phyloP scores from a whole-genome alignment of 2,797 vertebrate species.

The Florisuga fusca region DNA sequence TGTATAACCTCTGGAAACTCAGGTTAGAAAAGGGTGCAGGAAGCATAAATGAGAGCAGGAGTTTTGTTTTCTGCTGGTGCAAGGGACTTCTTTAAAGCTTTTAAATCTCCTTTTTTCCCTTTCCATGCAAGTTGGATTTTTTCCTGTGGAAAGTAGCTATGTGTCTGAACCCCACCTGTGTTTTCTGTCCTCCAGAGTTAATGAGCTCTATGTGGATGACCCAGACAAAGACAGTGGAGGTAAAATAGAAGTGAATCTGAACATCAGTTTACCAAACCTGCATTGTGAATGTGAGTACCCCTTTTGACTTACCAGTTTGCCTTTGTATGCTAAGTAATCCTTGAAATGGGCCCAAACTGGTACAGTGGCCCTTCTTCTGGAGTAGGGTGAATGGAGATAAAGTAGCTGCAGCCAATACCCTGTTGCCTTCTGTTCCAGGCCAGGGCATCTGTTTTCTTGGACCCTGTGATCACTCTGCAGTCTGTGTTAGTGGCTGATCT shows the following conservation, averaged over 20 bases:
- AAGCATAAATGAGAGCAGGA: not conserved
- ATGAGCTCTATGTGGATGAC: constrained; percentile 98
- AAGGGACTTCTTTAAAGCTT: not conserved
- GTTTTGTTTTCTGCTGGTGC: not conserved
- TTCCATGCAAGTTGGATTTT: not conserved
- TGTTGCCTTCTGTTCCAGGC: not conserved
- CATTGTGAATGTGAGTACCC: constrained; percentile 95
- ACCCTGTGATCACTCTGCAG: not conserved
- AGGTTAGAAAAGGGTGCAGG: not conserved
- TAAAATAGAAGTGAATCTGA: constrained; percentile 98
- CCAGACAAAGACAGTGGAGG: constrained; percentile 98
- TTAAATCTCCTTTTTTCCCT: not conserved
- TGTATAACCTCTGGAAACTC: not conserved
- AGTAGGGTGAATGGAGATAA: not conserved
- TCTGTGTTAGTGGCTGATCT: not conserved
- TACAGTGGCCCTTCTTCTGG: not conserved
- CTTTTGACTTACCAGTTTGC: not conserved
- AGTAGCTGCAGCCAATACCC: not conserved
- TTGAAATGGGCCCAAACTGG: not conserved
- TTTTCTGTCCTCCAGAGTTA: constrained; percentile 86
- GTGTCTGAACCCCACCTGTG: not conserved
- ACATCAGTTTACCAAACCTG: constrained; percentile 96
- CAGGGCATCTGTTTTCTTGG: not conserved
- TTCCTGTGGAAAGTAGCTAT: not conserved
- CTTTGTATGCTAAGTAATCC: not conserved